phyloP scores from a whole-genome alignment of 2,113 vertebrate species.

The Neolamprologus hecqui region DNA sequence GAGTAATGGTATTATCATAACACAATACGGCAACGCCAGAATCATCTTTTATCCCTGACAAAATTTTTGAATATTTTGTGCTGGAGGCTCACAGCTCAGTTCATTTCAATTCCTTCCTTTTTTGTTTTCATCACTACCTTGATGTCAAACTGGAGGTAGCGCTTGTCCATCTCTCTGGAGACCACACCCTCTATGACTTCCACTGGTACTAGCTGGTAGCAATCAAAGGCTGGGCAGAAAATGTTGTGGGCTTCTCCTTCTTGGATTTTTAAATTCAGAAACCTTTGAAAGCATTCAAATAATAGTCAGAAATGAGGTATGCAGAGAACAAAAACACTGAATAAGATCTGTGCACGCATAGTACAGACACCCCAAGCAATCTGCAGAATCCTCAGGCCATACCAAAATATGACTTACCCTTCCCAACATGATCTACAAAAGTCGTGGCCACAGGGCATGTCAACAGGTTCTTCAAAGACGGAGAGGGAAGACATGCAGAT shows the following conservation, averaged over 20 bases:
- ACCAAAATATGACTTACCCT: conserved; percentile 75
- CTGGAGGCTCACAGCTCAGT: not conserved
- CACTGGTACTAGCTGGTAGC: conserved; percentile 96
- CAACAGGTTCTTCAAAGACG: conserved; percentile 92
- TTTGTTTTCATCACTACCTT: conserved; percentile 74
- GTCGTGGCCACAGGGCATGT: conserved; percentile 94
- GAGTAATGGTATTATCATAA: not conserved
- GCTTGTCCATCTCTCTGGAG: conserved; percentile 97
- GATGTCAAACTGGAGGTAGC: conserved; percentile 98
- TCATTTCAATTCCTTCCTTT: not conserved
- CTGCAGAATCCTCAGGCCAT: not conserved
- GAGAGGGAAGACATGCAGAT: conserved; percentile 96
- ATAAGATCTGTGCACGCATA: not conserved
- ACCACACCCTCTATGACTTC: conserved; percentile 98
- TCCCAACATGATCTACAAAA: conserved; percentile 98
- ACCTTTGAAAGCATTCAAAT: conserved; percentile 64
- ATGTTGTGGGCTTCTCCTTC: conserved; percentile 99
- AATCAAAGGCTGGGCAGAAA: conserved; percentile 95
- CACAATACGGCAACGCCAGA: not conserved
- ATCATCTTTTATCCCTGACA: not conserved
- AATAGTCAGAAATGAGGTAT: not conserved
- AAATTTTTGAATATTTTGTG: not conserved
- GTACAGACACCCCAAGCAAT: not conserved
- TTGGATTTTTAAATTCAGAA: conserved; percentile 98
- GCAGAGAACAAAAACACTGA: not conserved